Evolutionary conservation across 2,888 invertebrate genomes (phyloP).

Genomic region (Caenorhabditis auriculariae): DNA sequence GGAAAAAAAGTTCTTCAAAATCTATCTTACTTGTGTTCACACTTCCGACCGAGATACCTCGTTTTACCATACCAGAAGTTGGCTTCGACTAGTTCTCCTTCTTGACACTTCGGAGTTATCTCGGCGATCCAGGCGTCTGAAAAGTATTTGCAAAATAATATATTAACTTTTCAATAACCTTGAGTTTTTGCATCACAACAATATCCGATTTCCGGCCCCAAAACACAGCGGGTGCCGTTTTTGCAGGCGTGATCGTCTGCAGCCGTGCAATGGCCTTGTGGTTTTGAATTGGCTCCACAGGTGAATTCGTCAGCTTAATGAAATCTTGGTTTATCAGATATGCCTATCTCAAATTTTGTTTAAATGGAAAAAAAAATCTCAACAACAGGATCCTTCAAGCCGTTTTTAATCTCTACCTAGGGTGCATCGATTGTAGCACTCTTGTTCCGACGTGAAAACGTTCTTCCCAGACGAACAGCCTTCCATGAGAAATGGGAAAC

Average conservation of each 20-base stretch:
- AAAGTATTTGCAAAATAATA: slow-evolving; percentile 4
- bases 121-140: slow-evolving; percentile 26
- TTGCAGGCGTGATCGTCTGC: slow-evolving; percentile 13
- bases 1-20: neutral
- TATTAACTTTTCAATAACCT: slow-evolving; percentile 5
- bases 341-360: too few species aligned
- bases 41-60: slow-evolving; percentile 19
- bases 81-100: slow-evolving; percentile 13
- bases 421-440: too few species aligned
- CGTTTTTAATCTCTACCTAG: too few species aligned
- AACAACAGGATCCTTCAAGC: too few species aligned
- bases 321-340: too few species aligned
- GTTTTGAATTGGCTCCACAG: slow-evolving; percentile 19
- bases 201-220: slow-evolving; percentile 22
- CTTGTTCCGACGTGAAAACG: too few species aligned
- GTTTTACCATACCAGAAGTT: slow-evolving; percentile 24
- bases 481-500: too few species aligned
- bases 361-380: too few species aligned
- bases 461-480: too few species aligned
- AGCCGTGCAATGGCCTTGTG: slow-evolving; percentile 15
- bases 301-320: slow-evolving; percentile 26
- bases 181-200: slow-evolving; percentile 21
- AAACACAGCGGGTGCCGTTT: slow-evolving; percentile 11
- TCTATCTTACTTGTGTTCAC: slow-evolving; percentile 21
- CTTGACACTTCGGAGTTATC: slow-evolving; percentile 18